phyloP scores from a whole-genome alignment of 1,140 invertebrate genomes.

The Drosophila pectinifera region DNA sequence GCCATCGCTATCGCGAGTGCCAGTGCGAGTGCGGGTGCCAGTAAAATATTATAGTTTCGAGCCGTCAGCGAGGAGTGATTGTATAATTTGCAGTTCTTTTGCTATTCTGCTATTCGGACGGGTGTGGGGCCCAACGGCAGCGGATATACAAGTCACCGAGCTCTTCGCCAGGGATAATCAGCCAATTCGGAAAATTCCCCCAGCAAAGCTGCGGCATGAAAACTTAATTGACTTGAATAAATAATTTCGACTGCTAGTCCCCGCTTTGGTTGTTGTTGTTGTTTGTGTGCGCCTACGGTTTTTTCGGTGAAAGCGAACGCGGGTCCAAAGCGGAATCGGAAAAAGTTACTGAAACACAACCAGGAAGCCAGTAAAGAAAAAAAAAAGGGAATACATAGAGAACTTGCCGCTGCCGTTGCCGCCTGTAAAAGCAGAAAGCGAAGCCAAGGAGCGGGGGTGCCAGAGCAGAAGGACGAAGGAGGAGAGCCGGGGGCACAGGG shows the following conservation, averaged over 20 bases:
- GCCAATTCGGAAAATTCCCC: constrained; percentile 9
- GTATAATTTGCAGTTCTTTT: constrained; percentile 63
- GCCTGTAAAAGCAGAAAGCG: constrained; percentile 53
- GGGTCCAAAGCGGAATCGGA: constrained; percentile 64
- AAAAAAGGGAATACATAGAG: constrained; percentile 61
- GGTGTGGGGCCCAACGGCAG: constrained; percentile 64
- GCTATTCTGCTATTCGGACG: constrained; percentile 23
- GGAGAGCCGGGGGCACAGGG: constrained; percentile 24
- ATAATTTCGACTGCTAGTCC: constrained; percentile 48
- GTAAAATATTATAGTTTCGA: constrained; percentile 2
- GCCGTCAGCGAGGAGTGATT: constrained; percentile 44
- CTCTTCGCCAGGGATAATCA: constrained; percentile 8
- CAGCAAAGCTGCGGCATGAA: constrained; percentile 24
- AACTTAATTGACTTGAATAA: constrained; percentile 41
- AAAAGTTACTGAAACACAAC: constrained; percentile 52
- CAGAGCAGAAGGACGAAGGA: constrained; percentile 11
- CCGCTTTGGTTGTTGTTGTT: constrained; percentile 42
- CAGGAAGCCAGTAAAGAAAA: constrained; percentile 15
- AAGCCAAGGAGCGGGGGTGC: constrained; percentile 7
- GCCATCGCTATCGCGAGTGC: constrained; percentile 52
- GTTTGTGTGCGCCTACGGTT: constrained; percentile 49
- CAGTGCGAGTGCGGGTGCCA: constrained; percentile 5
- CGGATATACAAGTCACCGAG: constrained; percentile 31
- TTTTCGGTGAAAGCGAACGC: constrained; percentile 73
- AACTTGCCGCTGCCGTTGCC: constrained; percentile 71